These are phyloP conservation scores for Malurus splendens DNA, from an alignment of 2,797 vertebrate genomes.

Conservation along the genomic window DNA sequence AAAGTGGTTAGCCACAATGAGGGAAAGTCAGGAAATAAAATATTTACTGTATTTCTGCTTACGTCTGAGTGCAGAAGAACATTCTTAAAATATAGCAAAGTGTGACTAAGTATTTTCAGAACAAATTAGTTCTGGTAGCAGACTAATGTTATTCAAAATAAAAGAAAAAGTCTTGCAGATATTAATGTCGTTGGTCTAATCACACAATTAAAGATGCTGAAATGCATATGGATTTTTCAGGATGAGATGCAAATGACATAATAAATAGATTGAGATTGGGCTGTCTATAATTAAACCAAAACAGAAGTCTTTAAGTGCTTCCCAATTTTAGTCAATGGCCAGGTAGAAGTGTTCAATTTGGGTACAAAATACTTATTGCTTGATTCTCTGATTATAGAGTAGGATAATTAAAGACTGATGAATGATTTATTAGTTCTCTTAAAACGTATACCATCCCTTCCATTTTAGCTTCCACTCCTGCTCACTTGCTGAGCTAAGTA, in stretches of 20 bases:
- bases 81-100: not conserved
- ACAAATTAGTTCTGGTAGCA: not conserved
- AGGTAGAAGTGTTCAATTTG: conserved; percentile 52
- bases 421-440: conserved; percentile 56
- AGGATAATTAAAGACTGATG: conserved; percentile 49
- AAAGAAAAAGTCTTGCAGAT: not conserved
- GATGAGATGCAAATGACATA: conserved; percentile 35
- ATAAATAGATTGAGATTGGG: conserved; percentile 28
- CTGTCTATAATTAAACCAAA: conserved; percentile 49
- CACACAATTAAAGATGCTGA: not conserved
- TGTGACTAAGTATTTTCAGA: not conserved
- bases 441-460: conserved; percentile 19
- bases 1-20: not conserved
- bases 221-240: conserved; percentile 25
- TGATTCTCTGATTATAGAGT: conserved; percentile 53
- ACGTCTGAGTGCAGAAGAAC: not conserved
- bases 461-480: not conserved
- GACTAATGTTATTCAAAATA: not conserved
- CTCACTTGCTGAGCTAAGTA: conserved; percentile 17
- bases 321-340: conserved; percentile 48
- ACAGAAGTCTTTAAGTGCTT: conserved; percentile 35
- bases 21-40: not conserved
- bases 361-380: conserved; percentile 36
- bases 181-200: not conserved
- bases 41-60: not conserved